Evolutionary conservation across 2,797 vertebrate species (phyloP), one percentile per base, ranked within the genome.

Genomic region (Chloroceryle inda): DNA sequence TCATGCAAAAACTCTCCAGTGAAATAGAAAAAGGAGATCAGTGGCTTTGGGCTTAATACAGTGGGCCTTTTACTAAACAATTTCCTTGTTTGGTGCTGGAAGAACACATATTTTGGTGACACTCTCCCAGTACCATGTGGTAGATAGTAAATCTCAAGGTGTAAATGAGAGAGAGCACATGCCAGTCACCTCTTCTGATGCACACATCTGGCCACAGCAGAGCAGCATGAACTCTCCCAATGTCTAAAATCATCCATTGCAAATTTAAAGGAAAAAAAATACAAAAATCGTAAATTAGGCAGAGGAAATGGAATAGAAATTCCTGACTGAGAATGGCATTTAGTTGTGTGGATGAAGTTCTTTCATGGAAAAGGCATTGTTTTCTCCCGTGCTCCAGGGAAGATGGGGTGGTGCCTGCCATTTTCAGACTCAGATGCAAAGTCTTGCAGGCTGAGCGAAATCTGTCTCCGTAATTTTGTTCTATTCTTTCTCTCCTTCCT

Each of bases 111-210:
- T 75, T 92, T 81, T 67, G 67, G 20, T 52, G 31, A 64, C 38
- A 64, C 7, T 79, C 27, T 79, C 31, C 23, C 35, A 37, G 8
- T 62, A 17, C n/a, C 49, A 11, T 19, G 38, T 72, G 69, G 64
- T 72, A 88, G 75, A 88, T 80, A 75, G 78, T 42, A 80, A 82
- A 72, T 89, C 53, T 88, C 66, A 53, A 91, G 64, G 86, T 92
- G 53, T 62, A 91, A 91, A 93, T 76, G 71, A 80, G 29, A 49
- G 87, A 91, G 5, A 68, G 13, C 37, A 49, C 37, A 9, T 44
- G 64, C 50, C 81, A 85, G 2, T 82, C 3, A 7, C 26, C 23
- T 91, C 56, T 87, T 83, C 37, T 44, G 71, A 55, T 75, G 37
- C 7, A 18, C 62, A 58, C 47, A 92, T 76, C 88, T 91, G 88